Evolutionary conservation across 30 jellyfish, hydroid and myxozoan species (phyloP).

Genomic region (Aurelia aurita): DNA sequence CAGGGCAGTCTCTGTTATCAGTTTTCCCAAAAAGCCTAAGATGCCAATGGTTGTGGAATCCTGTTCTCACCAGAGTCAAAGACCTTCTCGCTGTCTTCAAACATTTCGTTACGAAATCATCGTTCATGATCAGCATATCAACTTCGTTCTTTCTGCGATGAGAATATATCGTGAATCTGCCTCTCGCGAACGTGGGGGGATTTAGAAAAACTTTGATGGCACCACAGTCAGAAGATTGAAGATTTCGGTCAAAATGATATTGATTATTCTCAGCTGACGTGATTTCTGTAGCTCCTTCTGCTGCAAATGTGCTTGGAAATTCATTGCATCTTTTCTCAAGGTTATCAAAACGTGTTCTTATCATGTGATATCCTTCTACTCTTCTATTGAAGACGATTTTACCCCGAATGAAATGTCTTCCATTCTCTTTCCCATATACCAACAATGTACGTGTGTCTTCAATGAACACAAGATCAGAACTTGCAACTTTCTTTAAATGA

Average conservation of each 20-base stretch:
- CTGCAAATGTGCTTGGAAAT: slow-evolving; percentile 5
- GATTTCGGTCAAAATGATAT: slow-evolving; percentile 33
- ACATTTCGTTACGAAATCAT: slow-evolving; percentile 34
- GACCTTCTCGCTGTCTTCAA: slow-evolving; percentile 27
- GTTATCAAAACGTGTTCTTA: slow-evolving; percentile 17
- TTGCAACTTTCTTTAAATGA: slow-evolving; percentile 8
- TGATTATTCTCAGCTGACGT: not conserved
- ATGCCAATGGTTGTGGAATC: slow-evolving; percentile 15
- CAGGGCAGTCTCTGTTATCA: slow-evolving; percentile 41
- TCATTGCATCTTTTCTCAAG: not conserved
- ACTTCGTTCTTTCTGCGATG: slow-evolving; percentile 5
- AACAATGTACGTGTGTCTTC: slow-evolving; percentile 7
- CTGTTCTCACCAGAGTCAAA: not conserved
- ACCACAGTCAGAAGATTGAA: slow-evolving; percentile 1
- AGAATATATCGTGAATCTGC: slow-evolving; percentile 17
- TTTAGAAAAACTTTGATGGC: slow-evolving; percentile 9
- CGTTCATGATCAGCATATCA: slow-evolving; percentile 26
- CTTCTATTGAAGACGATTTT: slow-evolving; percentile 43
- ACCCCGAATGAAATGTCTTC: slow-evolving; percentile 17
- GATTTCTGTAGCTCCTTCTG: slow-evolving; percentile 22
- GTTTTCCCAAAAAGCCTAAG: not conserved
- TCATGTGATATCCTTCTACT: slow-evolving; percentile 21
- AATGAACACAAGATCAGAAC: slow-evolving; percentile 12
- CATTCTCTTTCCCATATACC: slow-evolving; percentile 11
- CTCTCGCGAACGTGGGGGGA: slow-evolving; percentile 45